Percentiles rank a stretch among this genome's conserved stretches.
Evolutionary conservation across 2,888 invertebrate species (phyloP).

Genomic region (Pandemis corylana): DNA sequence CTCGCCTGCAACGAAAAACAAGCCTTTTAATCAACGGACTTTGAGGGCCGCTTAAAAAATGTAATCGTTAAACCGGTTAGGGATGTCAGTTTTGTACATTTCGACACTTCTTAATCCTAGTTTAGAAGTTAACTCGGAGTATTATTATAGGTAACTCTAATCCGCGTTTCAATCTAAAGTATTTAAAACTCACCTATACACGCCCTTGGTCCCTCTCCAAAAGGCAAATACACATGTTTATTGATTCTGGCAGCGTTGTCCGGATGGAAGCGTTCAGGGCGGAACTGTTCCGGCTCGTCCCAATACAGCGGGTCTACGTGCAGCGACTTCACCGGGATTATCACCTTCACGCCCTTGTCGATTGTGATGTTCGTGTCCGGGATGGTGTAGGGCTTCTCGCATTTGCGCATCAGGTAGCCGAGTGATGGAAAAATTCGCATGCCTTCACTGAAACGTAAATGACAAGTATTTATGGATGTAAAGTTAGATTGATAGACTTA

Average conservation of each 20-base stretch:
- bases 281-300: slow-evolving; percentile 61
- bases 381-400: slow-evolving; percentile 46
- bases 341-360: slow-evolving; percentile 51
- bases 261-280: slow-evolving; percentile 63
- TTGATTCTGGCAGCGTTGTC: slow-evolving; percentile 5
- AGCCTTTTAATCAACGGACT: background rate
- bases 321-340: slow-evolving; percentile 61
- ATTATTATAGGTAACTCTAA: no score
- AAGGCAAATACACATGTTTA: slow-evolving; percentile 24
- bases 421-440: slow-evolving; percentile 48
- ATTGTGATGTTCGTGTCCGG: slow-evolving; percentile 50
- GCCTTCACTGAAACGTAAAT: slow-evolving; percentile 44
- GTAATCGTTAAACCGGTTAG: no score
- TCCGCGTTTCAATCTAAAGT: background rate
- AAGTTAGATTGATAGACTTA: no score
- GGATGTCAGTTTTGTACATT: no score
- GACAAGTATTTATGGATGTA: background rate
- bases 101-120: no score
- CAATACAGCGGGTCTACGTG: slow-evolving; percentile 67
- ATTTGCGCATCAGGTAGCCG: slow-evolving; percentile 46
- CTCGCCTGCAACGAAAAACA: slow-evolving; percentile 38
- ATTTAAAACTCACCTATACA: slow-evolving; percentile 30
- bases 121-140: no score
- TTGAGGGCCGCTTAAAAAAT: no score
- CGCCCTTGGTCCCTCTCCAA: slow-evolving; percentile 27